phyloP scores from a whole-genome alignment of 2,888 invertebrate species.

The Macrophya annulata region DNA sequence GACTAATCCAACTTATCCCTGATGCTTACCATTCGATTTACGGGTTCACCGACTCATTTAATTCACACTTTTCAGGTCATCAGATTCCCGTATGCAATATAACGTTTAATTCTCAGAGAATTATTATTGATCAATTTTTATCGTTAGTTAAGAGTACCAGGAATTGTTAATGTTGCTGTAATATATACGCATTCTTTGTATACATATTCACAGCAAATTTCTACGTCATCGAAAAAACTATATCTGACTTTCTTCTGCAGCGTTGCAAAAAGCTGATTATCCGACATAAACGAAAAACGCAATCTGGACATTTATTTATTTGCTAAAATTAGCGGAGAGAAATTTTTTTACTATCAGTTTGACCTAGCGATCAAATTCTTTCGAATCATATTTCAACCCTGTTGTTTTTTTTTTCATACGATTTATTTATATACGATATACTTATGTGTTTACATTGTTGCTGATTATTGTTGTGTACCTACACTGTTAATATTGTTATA shows the following conservation, averaged over 20 bases:
- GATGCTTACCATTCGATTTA: not conserved
- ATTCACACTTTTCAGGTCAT: not conserved
- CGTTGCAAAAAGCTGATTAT: conserved; percentile 27
- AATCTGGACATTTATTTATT: no score
- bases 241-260: not conserved
- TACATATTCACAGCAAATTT: not conserved
- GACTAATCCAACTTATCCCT: not conserved
- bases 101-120: not conserved
- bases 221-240: conserved; percentile 7
- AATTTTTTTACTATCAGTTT: no score
- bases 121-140: not conserved
- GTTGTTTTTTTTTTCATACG: no score
- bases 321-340: no score
- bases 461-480: no score
- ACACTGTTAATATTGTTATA: not conserved
- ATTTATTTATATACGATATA: no score
- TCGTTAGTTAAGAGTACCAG: not conserved
- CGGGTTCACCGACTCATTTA: not conserved
- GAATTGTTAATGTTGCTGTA: not conserved
- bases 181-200: conserved; percentile 11
- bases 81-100: not conserved
- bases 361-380: no score
- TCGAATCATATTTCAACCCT: no score
- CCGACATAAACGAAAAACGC: not conserved
- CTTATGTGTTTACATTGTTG: no score